phyloP scores from a whole-genome alignment of 2,888 invertebrate genomes.

The Macrophya annulata region DNA sequence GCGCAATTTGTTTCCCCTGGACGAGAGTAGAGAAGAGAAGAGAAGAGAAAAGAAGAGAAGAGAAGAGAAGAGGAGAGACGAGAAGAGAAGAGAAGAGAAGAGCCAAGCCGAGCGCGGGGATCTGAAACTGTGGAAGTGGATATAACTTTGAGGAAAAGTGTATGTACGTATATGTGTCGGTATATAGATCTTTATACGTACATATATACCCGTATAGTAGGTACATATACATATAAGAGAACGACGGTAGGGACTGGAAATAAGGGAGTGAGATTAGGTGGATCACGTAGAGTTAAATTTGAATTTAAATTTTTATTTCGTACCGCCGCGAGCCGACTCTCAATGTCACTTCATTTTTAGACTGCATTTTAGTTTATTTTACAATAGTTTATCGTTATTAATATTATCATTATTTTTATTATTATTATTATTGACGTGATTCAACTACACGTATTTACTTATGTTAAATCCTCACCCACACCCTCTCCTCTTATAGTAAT shows the following conservation, averaged over 20 bases:
- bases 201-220: slow-evolving; percentile 49
- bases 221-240: slow-evolving; percentile 28
- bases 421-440: slow-evolving; percentile 43
- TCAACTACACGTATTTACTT: slow-evolving; percentile 13
- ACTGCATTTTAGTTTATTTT: slow-evolving; percentile 7
- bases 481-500: background rate
- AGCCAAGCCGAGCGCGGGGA: slow-evolving; percentile 1
- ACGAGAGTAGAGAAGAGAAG: background rate
- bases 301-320: slow-evolving; percentile 49
- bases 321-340: slow-evolving; percentile 47
- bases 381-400: slow-evolving; percentile 46
- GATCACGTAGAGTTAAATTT: slow-evolving; percentile 50
- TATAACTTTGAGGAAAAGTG: slow-evolving; percentile 45
- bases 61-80: too few species aligned
- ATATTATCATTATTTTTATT: too few species aligned
- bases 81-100: too few species aligned
- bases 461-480: background rate
- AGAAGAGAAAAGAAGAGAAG: too few species aligned
- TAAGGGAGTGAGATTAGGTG: slow-evolving; percentile 50
- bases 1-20: slow-evolving; percentile 45
- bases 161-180: slow-evolving; percentile 39
- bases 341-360: slow-evolving; percentile 29
- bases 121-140: slow-evolving; percentile 49
- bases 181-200: slow-evolving; percentile 57
- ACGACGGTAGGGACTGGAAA: slow-evolving; percentile 34